These are phyloP conservation scores for Microcebus jonahi DNA, from an alignment of 2,113 vertebrate genomes.

Conservation along the genomic window DNA sequence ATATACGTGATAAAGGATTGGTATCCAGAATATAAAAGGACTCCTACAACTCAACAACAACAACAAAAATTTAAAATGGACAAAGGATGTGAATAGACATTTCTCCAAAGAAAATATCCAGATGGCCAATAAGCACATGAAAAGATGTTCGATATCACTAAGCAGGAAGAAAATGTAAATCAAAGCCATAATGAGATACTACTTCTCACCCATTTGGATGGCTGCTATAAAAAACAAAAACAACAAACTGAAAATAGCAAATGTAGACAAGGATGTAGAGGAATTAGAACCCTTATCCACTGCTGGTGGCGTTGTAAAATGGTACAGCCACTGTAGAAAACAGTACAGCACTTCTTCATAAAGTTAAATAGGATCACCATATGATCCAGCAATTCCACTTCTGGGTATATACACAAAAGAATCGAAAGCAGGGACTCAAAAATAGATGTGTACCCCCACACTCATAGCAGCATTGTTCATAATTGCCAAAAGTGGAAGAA, in stretches of 20 bases:
- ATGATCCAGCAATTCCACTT: not conserved
- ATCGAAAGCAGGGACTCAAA: not conserved
- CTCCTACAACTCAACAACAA: not conserved
- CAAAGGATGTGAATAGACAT: not conserved
- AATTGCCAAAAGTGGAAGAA: not conserved
- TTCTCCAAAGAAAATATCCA: not conserved
- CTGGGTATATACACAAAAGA: not conserved
- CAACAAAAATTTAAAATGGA: not conserved
- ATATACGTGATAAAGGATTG: not conserved
- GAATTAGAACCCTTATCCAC: not conserved
- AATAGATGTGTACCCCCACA: not conserved
- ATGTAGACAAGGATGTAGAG: not conserved
- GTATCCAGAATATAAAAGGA: not conserved
- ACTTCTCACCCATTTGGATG: not conserved
- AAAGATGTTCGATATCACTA: not conserved
- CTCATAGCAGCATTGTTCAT: not conserved
- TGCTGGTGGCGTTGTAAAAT: too few relatives aligned
- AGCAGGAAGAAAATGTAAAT: not conserved
- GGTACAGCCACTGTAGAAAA: not conserved
- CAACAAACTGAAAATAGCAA: not conserved
- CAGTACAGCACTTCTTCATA: not conserved
- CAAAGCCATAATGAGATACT: not conserved
- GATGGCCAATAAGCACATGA: not conserved
- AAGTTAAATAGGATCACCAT: not conserved
- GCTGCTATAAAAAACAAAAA: not conserved